These are phyloP conservation scores for Dynastes hyllus DNA, from an alignment of 2,888 invertebrate genomes.

Conservation along the genomic window DNA sequence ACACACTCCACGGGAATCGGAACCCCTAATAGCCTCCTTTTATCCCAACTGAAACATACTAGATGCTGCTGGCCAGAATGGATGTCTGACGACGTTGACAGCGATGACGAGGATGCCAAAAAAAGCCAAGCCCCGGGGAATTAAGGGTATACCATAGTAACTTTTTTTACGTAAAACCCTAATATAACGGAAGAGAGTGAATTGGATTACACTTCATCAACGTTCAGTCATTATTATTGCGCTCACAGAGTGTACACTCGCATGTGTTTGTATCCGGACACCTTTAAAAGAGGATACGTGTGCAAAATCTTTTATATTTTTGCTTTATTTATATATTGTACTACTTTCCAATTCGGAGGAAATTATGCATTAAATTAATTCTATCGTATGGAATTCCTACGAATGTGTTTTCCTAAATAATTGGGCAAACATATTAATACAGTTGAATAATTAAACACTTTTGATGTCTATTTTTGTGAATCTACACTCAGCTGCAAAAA, in stretches of 20 bases:
- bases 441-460: too few relatives aligned
- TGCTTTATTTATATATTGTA: too few relatives aligned
- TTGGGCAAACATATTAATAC: too few relatives aligned
- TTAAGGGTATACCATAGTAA: constrained; percentile 28
- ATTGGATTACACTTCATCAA: constrained; percentile 36
- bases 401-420: too few relatives aligned
- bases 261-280: background rate
- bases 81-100: background rate
- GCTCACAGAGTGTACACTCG: background rate
- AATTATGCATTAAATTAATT: too few relatives aligned
- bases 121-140: background rate
- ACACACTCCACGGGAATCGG: constrained; percentile 62
- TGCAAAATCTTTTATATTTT: background rate
- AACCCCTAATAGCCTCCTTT: constrained; percentile 64
- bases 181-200: constrained; percentile 42
- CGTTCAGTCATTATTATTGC: constrained; percentile 35
- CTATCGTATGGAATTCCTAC: too few relatives aligned
- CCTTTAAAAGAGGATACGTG: background rate
- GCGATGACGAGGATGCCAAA: constrained; percentile 2
- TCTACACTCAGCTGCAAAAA: too few relatives aligned
- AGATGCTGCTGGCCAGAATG: constrained; percentile 55
- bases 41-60: constrained; percentile 63
- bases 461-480: too few relatives aligned
- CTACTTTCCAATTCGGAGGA: too few relatives aligned
- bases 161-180: constrained; percentile 28